These are phyloP conservation scores for Teinopalpus imperialis DNA, from an alignment of 2,888 invertebrate species.

Conservation along the genomic window DNA sequence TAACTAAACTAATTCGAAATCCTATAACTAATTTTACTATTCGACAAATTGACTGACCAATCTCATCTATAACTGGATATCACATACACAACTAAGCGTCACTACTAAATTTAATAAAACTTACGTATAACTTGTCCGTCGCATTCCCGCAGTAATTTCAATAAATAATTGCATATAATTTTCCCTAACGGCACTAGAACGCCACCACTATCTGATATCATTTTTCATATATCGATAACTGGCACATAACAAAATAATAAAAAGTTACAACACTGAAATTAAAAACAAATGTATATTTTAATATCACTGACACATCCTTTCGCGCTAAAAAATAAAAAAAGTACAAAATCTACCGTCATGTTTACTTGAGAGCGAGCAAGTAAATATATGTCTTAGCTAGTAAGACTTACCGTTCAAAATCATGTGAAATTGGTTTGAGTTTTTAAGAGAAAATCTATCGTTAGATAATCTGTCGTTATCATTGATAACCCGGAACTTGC, in stretches of 20 bases:
- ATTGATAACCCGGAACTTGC: conserved; percentile 28
- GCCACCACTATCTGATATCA: conserved; percentile 41
- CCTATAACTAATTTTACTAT: too few species aligned
- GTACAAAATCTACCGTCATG: too few species aligned
- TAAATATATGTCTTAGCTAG: too few species aligned
- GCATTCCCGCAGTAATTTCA: conserved; percentile 52
- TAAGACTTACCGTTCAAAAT: too few species aligned
- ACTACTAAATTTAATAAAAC: conserved; percentile 36
- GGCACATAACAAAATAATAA: conserved; percentile 1
- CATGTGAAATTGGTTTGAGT: not conserved
- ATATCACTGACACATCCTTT: too few species aligned
- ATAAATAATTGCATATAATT: conserved; percentile 47
- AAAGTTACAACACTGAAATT: not conserved
- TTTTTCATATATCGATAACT: conserved; percentile 2
- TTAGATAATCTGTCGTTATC: conserved; percentile 31
- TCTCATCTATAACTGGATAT: conserved; percentile 1
- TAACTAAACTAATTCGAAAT: too few species aligned
- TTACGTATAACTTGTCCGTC: conserved; percentile 46
- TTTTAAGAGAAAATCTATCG: conserved; percentile 9
- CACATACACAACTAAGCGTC: too few species aligned
- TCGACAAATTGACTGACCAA: too few species aligned
- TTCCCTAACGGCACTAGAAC: conserved; percentile 49
- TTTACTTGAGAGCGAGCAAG: too few species aligned
- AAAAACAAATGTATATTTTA: too few species aligned
- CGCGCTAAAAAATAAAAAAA: not conserved